These are phyloP conservation scores for Pygoscelis adeliae DNA, from an alignment of 2,113 vertebrate genomes.

Conservation along the genomic window DNA sequence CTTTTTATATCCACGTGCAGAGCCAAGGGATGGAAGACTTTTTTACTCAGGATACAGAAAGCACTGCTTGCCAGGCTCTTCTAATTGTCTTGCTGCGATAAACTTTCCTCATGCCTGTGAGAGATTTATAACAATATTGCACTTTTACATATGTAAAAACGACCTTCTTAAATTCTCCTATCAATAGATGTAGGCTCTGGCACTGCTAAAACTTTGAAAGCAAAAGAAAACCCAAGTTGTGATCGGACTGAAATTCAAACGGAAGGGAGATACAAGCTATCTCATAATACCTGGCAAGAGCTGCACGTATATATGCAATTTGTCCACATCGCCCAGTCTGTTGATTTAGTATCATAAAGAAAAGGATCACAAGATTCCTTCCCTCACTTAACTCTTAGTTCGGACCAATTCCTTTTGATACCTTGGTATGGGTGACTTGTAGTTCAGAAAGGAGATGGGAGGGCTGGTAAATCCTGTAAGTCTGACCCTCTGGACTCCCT, in stretches of 20 bases:
- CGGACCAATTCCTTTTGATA: not conserved
- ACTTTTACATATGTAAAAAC: not conserved
- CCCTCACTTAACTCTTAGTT: not conserved
- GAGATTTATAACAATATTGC: not conserved
- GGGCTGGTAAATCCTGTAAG: not conserved
- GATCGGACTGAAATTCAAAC: not conserved
- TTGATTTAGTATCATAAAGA: not conserved
- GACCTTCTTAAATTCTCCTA: not conserved
- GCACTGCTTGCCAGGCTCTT: not conserved
- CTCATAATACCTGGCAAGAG: not conserved
- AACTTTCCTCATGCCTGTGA: not conserved
- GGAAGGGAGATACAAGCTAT: not conserved
- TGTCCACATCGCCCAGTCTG: not conserved
- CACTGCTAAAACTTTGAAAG: not conserved
- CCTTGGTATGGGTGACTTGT: not conserved
- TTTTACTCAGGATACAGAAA: not conserved
- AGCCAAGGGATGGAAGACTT: not conserved
- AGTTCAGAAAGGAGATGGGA: not conserved
- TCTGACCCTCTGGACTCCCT: not conserved
- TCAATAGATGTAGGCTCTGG: not conserved
- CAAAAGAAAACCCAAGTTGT: not conserved
- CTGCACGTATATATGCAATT: not conserved
- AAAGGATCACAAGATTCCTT: not conserved
- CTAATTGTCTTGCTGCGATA: not conserved
- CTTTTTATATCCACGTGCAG: not conserved